Percentiles rank a stretch among this genome's conserved stretches.
These are phyloP conservation scores for Acropternis orthonyx DNA, from an alignment of 2,797 vertebrate genomes.

Conservation along the genomic window DNA sequence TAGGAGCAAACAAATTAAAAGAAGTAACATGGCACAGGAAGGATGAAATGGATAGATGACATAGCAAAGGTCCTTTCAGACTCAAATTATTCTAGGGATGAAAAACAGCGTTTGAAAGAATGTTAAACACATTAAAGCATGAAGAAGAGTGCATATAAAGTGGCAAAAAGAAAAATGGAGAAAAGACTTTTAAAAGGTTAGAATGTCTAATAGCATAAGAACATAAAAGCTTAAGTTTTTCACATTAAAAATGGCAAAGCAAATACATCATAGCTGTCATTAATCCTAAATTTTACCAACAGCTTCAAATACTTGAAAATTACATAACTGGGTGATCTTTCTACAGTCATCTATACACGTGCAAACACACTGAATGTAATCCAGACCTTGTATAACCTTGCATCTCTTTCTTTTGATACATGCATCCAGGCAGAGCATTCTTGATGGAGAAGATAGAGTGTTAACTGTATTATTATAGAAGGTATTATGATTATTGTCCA, in stretches of 20 bases:
- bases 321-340: not conserved
- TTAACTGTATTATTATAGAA: not conserved
- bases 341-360: not conserved
- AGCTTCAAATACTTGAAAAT: not conserved
- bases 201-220: not conserved
- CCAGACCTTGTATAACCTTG: not conserved
- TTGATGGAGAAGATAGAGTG: not conserved
- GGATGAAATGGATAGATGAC: not conserved
- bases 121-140: slow-evolving; percentile 25
- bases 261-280: rapidly evolving
- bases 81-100: not conserved
- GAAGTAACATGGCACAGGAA: not conserved
- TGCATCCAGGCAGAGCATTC: not conserved
- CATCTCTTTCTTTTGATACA: not conserved
- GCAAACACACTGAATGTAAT: not conserved
- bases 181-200: not conserved
- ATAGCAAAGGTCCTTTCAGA: slow-evolving; percentile 15
- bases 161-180: not conserved
- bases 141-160: slow-evolving; percentile 5
- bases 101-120: slow-evolving; percentile 42
- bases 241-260: not conserved
- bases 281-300: not conserved
- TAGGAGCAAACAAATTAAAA: slow-evolving; percentile 42
- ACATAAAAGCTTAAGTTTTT: not conserved
- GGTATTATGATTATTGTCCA: not conserved